A percentile compares a stretch with the other conserved stretches of the same genome.
Evolutionary conservation across 2,888 invertebrate species (phyloP).

Genomic region (Diarsia dahlii): DNA sequence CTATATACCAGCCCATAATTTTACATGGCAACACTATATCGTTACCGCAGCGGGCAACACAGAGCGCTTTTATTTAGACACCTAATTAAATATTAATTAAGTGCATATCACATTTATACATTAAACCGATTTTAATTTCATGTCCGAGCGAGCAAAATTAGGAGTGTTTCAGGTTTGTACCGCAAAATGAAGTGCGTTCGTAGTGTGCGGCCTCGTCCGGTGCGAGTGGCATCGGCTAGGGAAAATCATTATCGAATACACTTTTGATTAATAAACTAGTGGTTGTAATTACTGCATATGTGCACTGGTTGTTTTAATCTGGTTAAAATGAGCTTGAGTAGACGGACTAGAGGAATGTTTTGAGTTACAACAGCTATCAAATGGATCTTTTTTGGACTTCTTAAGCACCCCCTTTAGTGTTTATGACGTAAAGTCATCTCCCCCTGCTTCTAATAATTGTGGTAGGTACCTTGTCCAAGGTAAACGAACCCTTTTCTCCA

Average conservation of each 20-base stretch:
- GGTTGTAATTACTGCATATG: constrained; percentile 54
- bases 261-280: constrained; percentile 79
- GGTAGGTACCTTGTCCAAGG: no score
- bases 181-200: constrained; percentile 89
- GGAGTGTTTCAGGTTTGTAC: constrained; percentile 84
- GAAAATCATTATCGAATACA: constrained; percentile 87
- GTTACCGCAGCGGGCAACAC: constrained; percentile 79
- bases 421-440: not conserved
- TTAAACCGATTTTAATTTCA: constrained; percentile 90
- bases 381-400: no score
- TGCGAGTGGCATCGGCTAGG: constrained; percentile 74
- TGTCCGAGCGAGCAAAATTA: constrained; percentile 89
- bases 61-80: constrained; percentile 88
- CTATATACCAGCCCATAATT: constrained; percentile 72
- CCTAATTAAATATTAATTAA: constrained; percentile 91
- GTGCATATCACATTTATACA: constrained; percentile 89
- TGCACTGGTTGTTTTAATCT: constrained; percentile 43
- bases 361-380: not conserved
- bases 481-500: not conserved
- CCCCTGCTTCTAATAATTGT: not conserved
- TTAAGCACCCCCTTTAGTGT: not conserved
- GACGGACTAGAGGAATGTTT: constrained; percentile 2
- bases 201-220: constrained; percentile 71
- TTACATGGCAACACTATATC: constrained; percentile 80
- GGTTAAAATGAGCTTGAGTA: constrained; percentile 6